A percentile compares a stretch with the other conserved stretches of the same genome.
Conservation (phyloP, 2,113 vertebrate genomes). For the Cyanoliseus patagonus region DNA sequence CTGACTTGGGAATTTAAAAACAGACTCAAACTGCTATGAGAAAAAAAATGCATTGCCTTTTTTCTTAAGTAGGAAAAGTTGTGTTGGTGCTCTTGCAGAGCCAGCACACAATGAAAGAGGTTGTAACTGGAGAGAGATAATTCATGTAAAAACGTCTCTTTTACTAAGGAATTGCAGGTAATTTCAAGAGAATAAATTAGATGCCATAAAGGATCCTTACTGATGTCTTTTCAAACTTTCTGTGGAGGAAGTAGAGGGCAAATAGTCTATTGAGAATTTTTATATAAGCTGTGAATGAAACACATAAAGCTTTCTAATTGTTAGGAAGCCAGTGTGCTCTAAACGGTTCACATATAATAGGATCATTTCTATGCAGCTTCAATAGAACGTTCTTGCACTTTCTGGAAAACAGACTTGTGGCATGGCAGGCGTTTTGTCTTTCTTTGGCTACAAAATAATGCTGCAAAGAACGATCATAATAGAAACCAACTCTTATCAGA, state of each 20-base stretch:
- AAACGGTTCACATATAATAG: conserved; percentile 41
- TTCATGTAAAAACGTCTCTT: conserved; percentile 30
- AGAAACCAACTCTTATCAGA: background rate
- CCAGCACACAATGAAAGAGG: background rate
- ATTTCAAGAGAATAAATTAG: conserved; percentile 58
- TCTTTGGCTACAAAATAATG: background rate
- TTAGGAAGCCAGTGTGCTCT: conserved; percentile 50
- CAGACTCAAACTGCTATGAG: background rate
- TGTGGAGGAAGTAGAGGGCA: conserved; percentile 40
- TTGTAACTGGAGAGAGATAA: conserved; percentile 30
- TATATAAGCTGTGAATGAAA: conserved; percentile 62
- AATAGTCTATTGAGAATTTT: conserved; percentile 55
- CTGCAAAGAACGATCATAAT: background rate
- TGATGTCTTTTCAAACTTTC: conserved; percentile 48
- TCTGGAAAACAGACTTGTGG: background rate
- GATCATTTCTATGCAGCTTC: conserved; percentile 59
- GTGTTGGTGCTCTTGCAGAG: conserved; percentile 15
- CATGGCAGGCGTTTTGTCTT: background rate
- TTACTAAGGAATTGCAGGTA: conserved; percentile 50
- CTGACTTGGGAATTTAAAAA: background rate
- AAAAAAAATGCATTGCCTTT: background rate
- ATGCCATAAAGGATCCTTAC: conserved; percentile 49
- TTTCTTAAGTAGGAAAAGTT: background rate
- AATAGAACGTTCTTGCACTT: conserved; percentile 5
- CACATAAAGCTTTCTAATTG: conserved; percentile 58